Conservation (phyloP, 2,888 invertebrate genomes). For the Alloplasta piceator region DNA sequence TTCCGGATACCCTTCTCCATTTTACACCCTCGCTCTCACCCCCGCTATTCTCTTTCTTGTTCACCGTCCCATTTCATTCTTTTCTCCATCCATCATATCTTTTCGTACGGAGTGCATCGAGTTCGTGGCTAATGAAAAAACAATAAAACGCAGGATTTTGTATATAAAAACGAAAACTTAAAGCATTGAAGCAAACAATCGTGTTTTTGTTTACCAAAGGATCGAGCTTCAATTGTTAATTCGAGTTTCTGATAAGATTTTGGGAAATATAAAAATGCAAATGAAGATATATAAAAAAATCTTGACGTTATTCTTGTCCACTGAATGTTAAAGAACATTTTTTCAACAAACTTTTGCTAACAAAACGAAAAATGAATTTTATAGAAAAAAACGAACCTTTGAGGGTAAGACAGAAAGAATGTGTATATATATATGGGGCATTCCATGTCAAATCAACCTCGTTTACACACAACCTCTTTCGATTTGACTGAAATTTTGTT, state of each 20-base stretch:
- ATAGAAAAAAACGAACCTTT: background rate
- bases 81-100: background rate
- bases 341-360: background rate
- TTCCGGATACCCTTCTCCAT: conserved; percentile 51
- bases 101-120: background rate
- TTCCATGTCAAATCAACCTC: too few species aligned
- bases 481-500: too few species aligned
- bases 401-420: background rate
- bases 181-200: background rate
- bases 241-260: background rate
- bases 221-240: background rate
- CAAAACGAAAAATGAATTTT: background rate
- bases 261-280: background rate
- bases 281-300: too few species aligned
- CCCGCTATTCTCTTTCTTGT: conserved; percentile 27
- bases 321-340: background rate
- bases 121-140: background rate
- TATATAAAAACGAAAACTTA: background rate
- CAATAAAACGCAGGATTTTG: too few species aligned
- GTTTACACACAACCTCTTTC: too few species aligned
- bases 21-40: conserved; percentile 35
- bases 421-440: too few species aligned
- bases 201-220: background rate
- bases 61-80: conserved; percentile 24
- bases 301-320: too few species aligned